Conservation (phyloP, 1,140 invertebrate genomes). For the Pseudomyrmex flavicornis region DNA sequence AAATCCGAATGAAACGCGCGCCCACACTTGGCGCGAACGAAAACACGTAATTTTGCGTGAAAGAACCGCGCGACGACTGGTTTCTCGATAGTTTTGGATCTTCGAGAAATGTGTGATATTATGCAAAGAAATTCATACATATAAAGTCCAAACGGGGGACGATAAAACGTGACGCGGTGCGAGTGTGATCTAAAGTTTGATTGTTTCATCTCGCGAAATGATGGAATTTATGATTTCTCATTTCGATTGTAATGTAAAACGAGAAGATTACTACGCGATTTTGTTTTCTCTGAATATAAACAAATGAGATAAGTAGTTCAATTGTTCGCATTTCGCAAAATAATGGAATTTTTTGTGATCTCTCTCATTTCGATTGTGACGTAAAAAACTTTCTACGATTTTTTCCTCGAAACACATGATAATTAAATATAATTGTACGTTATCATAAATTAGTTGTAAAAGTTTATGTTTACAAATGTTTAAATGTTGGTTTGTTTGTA, state of each 20-base stretch:
- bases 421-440: no score
- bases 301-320: constrained; percentile 19
- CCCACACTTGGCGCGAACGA: neutral
- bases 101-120: neutral
- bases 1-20: neutral
- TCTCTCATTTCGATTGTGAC: no score
- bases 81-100: constrained; percentile 8
- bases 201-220: constrained; percentile 20
- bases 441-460: no score
- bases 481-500: no score
- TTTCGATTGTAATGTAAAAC: constrained; percentile 8
- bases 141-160: neutral
- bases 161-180: constrained; percentile 9
- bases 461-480: no score
- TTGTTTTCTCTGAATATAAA: neutral
- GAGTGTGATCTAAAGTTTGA: constrained; percentile 46
- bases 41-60: neutral
- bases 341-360: no score
- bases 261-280: neutral
- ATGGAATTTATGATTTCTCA: constrained; percentile 43
- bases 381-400: constrained; percentile 3
- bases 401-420: no score
- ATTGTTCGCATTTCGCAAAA: no score
- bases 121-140: constrained; percentile 17
- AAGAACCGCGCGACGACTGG: neutral